A percentile compares a stretch with the other conserved stretches of the same genome.
Conservation (phyloP, 2,113 vertebrate genomes). For the Uria lomvia region DNA sequence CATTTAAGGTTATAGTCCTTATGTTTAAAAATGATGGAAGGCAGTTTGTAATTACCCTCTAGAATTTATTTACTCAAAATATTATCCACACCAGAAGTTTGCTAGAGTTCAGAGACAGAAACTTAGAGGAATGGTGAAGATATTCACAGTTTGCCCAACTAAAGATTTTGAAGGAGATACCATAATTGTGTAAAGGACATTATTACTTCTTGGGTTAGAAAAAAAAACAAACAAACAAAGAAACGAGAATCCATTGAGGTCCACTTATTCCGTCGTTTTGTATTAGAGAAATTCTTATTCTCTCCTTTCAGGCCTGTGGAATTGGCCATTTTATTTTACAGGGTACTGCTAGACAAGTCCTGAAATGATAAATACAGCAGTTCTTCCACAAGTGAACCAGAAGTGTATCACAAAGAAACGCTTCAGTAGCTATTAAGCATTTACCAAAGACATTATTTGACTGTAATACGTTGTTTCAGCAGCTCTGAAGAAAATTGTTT, state of each 20-base stretch:
- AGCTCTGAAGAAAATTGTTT: slow-evolving; percentile 32
- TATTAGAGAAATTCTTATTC: neutral
- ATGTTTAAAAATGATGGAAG: neutral
- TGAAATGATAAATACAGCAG: neutral
- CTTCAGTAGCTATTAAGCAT: neutral
- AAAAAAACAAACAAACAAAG: neutral
- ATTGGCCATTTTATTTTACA: neutral
- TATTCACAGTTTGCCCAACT: neutral
- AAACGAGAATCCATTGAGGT: neutral
- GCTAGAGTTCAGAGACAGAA: neutral
- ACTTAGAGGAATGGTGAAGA: neutral
- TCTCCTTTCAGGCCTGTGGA: neutral
- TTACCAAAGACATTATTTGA: slow-evolving; percentile 31
- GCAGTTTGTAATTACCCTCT: neutral
- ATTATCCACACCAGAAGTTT: neutral
- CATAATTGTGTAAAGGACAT: neutral
- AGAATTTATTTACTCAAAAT: neutral
- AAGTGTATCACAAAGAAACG: neutral
- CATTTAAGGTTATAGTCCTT: neutral
- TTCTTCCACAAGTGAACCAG: neutral
- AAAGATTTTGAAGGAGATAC: neutral
- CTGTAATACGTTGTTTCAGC: slow-evolving; percentile 3
- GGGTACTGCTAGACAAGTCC: neutral
- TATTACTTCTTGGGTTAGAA: neutral
- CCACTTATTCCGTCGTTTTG: neutral